Conservation (phyloP, 1,140 invertebrate genomes). For the Caenorhabditis latens region DNA sequence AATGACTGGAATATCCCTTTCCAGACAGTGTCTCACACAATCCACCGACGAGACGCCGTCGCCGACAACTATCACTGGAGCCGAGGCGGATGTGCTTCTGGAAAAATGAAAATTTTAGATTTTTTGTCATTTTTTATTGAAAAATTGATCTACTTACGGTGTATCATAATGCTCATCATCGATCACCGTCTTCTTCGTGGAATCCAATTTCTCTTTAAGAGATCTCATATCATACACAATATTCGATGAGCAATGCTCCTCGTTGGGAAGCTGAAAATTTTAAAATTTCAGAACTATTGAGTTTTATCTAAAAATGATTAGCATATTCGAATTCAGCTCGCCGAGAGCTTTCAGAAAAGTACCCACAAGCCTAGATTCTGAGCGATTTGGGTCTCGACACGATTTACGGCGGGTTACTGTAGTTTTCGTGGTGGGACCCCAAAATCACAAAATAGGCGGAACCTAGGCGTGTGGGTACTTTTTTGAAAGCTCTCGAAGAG, state of each 20-base stretch:
- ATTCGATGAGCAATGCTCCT: slow-evolving; percentile 65
- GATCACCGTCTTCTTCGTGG: slow-evolving; percentile 44
- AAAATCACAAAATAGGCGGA: too few species aligned
- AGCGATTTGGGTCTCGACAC: too few species aligned
- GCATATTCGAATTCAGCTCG: too few species aligned
- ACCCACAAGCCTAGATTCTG: not conserved
- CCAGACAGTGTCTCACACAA: slow-evolving; percentile 71
- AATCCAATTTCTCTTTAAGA: slow-evolving; percentile 64
- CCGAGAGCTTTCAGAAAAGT: too few species aligned
- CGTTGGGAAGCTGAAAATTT: slow-evolving; percentile 47
- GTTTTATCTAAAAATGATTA: not conserved
- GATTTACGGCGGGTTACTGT: too few species aligned
- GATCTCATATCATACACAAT: slow-evolving; percentile 68
- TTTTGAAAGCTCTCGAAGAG: too few species aligned
- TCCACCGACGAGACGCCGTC: slow-evolving; percentile 76
- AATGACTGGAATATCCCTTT: slow-evolving; percentile 70
- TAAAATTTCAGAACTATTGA: not conserved
- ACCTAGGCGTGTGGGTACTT: too few species aligned
- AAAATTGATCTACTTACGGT: slow-evolving; percentile 5
- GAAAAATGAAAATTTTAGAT: slow-evolving; percentile 19
- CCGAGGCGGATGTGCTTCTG: slow-evolving; percentile 14
- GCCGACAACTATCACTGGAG: slow-evolving; percentile 70
- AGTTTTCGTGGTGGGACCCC: too few species aligned
- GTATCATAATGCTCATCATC: slow-evolving; percentile 38
- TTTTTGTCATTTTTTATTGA: not conserved